A percentile compares a stretch with the other conserved stretches of the same genome.
These are phyloP conservation scores for Hafferia zeledoni DNA, from an alignment of 2,797 vertebrate genomes.

Conservation along the genomic window DNA sequence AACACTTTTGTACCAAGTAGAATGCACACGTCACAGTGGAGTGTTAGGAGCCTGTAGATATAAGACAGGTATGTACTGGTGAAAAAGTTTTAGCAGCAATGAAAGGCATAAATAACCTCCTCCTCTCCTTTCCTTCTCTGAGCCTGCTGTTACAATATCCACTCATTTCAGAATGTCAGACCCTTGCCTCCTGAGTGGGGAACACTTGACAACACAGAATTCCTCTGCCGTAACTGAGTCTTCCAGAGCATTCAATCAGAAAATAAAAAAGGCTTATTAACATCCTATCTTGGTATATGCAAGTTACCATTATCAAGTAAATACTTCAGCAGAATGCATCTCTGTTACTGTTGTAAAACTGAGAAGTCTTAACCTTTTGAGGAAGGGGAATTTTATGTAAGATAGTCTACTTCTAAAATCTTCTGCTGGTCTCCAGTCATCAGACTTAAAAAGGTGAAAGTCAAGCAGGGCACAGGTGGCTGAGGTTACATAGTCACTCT, in stretches of 20 bases:
- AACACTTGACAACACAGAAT: conserved; percentile 6
- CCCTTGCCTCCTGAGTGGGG: conserved; percentile 33
- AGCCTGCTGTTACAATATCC: conserved; percentile 18
- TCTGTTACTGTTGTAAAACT: conserved; percentile 39
- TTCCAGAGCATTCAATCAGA: conserved; percentile 70
- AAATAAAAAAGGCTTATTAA: conserved; percentile 42
- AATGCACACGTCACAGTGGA: conserved; percentile 29
- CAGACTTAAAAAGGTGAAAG: conserved; percentile 20
- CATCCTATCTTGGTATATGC: conserved; percentile 77
- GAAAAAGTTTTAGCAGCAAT: conserved; percentile 44
- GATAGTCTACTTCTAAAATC: conserved; percentile 2
- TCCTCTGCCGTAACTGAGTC: conserved; percentile 66
- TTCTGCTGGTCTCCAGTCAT: conserved; percentile 41
- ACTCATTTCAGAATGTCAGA: not conserved
- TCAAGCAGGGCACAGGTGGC: not conserved
- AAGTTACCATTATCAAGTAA: conserved; percentile 58
- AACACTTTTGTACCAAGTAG: conserved; percentile 37
- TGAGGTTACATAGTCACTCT: not conserved
- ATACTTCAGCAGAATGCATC: conserved; percentile 23
- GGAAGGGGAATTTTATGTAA: not conserved
- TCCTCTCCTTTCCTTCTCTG: not conserved
- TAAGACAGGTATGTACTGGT: conserved; percentile 22
- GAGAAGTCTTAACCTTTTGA: conserved; percentile 53
- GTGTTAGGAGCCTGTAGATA: conserved; percentile 55
- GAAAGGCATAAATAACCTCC: not conserved